phyloP scores from a whole-genome alignment of 2,797 vertebrate species.

The Knipowitschia caucasica region DNA sequence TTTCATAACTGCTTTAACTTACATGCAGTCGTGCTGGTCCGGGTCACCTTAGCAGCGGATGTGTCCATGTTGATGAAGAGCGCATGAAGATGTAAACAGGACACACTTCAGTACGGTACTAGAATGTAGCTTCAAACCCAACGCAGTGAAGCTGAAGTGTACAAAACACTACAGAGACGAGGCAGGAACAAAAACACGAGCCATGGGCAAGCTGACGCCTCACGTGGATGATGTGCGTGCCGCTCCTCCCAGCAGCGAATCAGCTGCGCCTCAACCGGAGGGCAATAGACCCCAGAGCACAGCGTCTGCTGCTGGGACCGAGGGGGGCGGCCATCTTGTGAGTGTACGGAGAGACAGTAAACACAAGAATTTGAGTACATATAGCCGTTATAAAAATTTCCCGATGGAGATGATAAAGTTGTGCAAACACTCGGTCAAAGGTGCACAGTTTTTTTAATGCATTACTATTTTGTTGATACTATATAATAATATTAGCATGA shows the following conservation, averaged over 20 bases:
- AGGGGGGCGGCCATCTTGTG: no score
- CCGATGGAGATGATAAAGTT: no score
- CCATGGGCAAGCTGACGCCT: slow-evolving; percentile 28
- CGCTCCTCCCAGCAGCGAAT: slow-evolving; percentile 8
- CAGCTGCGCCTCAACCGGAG: no score
- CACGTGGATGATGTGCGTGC: slow-evolving; percentile 57
- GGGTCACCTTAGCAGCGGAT: slow-evolving; percentile 34
- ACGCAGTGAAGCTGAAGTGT: background rate
- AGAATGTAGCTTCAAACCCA: slow-evolving; percentile 19
- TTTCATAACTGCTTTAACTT: slow-evolving; percentile 41
- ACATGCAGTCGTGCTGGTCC: slow-evolving; percentile 42
- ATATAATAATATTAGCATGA: no score
- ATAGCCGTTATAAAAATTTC: no score
- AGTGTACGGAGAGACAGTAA: no score
- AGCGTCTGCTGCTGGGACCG: slow-evolving; percentile 5
- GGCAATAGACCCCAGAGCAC: no score
- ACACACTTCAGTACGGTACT: slow-evolving; percentile 11
- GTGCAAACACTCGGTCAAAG: no score
- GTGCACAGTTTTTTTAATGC: no score
- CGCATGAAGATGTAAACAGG: slow-evolving; percentile 32
- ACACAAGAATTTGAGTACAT: no score
- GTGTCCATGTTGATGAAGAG: slow-evolving; percentile 37
- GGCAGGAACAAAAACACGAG: slow-evolving; percentile 18
- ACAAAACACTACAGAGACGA: slow-evolving; percentile 9
- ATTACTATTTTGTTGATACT: no score